phyloP scores from a whole-genome alignment of 1,140 invertebrate genomes.

The Goniozus legneri region DNA sequence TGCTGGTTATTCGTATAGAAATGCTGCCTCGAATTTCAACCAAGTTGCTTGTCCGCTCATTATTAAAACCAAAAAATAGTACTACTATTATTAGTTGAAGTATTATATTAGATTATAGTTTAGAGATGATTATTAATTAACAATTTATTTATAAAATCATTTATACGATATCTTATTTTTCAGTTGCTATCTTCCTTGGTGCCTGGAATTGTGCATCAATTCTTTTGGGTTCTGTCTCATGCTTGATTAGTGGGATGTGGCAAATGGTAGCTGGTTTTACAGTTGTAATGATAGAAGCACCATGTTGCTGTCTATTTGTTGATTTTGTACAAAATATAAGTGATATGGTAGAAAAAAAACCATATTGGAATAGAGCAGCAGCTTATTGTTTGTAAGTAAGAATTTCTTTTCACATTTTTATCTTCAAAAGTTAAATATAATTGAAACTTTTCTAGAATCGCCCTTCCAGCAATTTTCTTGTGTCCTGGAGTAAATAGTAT shows the following conservation, averaged over 20 bases:
- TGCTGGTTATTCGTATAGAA: no score
- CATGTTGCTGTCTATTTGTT: slow-evolving; percentile 91
- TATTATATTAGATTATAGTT: no score
- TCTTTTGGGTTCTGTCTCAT: slow-evolving; percentile 61
- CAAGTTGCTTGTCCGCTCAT: no score
- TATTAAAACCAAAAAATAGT: no score
- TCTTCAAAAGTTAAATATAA: slow-evolving; percentile 12
- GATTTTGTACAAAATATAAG: slow-evolving; percentile 85
- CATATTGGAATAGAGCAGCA: slow-evolving; percentile 87
- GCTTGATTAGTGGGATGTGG: slow-evolving; percentile 79
- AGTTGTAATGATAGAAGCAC: slow-evolving; percentile 84
- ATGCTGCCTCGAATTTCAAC: no score
- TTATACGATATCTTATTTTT: slow-evolving; percentile 20
- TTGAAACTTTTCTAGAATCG: slow-evolving; percentile 60
- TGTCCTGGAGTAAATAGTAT: slow-evolving; percentile 73
- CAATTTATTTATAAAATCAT: slow-evolving; percentile 5
- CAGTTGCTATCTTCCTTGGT: slow-evolving; percentile 87
- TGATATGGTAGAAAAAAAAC: slow-evolving; percentile 75
- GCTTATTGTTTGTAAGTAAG: slow-evolving; percentile 78
- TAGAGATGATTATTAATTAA: not conserved
- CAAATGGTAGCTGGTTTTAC: slow-evolving; percentile 87
- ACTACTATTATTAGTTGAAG: no score
- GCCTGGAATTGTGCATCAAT: slow-evolving; percentile 75
- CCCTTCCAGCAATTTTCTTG: slow-evolving; percentile 74
- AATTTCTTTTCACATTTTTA: not conserved